phyloP scores from a whole-genome alignment of 2,797 vertebrate species.

The Martes flavigula region DNA sequence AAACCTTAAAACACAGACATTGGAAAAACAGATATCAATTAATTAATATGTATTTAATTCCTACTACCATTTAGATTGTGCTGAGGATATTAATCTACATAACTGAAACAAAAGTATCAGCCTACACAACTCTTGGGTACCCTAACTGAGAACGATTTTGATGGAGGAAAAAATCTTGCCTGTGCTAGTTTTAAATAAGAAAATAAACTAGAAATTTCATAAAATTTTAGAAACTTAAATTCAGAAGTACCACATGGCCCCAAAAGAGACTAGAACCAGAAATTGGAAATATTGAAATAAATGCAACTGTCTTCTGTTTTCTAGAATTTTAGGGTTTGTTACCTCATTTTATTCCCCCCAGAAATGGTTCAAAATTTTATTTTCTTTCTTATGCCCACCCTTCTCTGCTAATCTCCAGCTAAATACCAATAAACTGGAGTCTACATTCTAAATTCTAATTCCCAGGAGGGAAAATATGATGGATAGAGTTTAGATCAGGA shows the following conservation, averaged over 20 bases:
- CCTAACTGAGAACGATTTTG: neutral
- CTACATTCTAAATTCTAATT: neutral
- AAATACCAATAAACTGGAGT: neutral
- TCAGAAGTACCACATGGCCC: neutral
- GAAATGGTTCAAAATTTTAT: neutral
- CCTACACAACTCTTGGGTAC: neutral
- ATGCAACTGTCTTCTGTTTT: neutral
- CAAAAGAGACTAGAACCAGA: neutral
- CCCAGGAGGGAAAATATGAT: neutral
- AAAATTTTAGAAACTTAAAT: neutral
- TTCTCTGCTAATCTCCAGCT: neutral
- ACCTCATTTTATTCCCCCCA: accelerated
- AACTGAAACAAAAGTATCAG: neutral
- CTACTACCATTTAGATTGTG: neutral
- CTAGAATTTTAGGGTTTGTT: neutral
- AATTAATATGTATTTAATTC: neutral
- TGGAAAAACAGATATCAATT: neutral
- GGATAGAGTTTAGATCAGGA: neutral
- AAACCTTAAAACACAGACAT: neutral
- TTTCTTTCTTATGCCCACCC: neutral
- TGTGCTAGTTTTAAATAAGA: neutral
- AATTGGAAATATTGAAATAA: neutral
- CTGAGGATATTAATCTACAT: neutral
- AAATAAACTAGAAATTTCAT: neutral
- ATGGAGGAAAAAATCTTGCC: neutral